Percentiles rank a stretch among this genome's conserved stretches.
Evolutionary conservation across 2,888 invertebrate species (phyloP).

Genomic region (Ornithoptera priamus): DNA sequence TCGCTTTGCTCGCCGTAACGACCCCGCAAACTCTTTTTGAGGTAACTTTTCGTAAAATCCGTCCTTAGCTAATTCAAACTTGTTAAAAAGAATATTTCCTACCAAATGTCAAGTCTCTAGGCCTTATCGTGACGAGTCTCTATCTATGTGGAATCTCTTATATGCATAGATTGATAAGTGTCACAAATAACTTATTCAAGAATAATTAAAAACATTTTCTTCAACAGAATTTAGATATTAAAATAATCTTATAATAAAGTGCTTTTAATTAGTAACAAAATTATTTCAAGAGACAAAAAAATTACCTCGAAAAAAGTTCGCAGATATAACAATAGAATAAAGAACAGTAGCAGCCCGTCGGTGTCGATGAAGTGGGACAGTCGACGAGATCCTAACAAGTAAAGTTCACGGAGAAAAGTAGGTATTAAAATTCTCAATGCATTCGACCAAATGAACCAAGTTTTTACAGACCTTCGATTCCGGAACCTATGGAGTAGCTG

Average conservation of each 20-base stretch:
- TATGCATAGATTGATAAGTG: too few relatives aligned
- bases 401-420: slow-evolving; percentile 68
- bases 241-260: slow-evolving; percentile 4
- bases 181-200: too few relatives aligned
- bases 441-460: slow-evolving; percentile 77
- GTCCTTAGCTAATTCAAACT: too few relatives aligned
- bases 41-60: too few relatives aligned
- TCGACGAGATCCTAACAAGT: slow-evolving; percentile 64
- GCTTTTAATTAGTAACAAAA: slow-evolving; percentile 19
- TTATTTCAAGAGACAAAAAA: slow-evolving; percentile 15
- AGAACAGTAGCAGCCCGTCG: slow-evolving; percentile 40
- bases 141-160: too few relatives aligned
- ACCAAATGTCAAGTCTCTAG: too few relatives aligned
- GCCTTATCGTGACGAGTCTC: too few relatives aligned
- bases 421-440: slow-evolving; percentile 77
- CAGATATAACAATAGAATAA: slow-evolving; percentile 37
- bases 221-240: neutral
- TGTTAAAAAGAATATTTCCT: too few relatives aligned
- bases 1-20: too few relatives aligned
- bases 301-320: slow-evolving; percentile 18
- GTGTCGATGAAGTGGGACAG: slow-evolving; percentile 43
- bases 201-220: too few relatives aligned
- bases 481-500: slow-evolving; percentile 44
- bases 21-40: too few relatives aligned
- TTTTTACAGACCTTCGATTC: slow-evolving; percentile 64